phyloP scores from a whole-genome alignment of 2,113 vertebrate species.

The Aspidoscelis tigris region DNA sequence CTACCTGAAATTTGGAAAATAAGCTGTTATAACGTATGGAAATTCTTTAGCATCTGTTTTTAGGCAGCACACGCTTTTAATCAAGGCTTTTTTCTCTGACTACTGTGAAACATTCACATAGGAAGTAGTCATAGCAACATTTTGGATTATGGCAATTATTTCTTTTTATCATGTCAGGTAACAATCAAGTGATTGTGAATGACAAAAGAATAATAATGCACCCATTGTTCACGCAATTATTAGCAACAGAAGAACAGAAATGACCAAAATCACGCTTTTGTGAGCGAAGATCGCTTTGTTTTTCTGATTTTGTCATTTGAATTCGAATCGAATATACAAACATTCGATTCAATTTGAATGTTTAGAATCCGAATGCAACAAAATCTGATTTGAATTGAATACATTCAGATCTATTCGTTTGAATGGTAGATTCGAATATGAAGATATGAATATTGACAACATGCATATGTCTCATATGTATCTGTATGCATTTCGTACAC shows the following conservation, averaged over 20 bases:
- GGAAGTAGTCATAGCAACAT: constrained; percentile 11
- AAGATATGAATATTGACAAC: too few species aligned
- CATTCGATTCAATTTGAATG: too few species aligned
- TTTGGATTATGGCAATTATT: neutral
- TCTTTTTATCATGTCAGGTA: constrained; percentile 13
- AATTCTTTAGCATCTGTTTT: neutral
- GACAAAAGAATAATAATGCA: constrained; percentile 1
- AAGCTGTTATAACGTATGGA: neutral
- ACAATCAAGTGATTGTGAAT: constrained; percentile 5
- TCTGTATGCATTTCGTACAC: too few species aligned
- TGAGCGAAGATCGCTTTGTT: neutral
- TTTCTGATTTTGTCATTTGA: neutral
- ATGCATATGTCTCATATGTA: too few species aligned
- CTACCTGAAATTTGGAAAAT: neutral
- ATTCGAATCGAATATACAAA: too few species aligned
- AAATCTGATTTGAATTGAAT: too few species aligned
- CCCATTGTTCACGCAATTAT: neutral
- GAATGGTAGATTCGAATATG: too few species aligned
- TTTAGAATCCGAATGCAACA: too few species aligned
- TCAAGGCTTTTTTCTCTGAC: neutral
- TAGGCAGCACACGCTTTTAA: neutral
- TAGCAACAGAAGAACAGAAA: neutral
- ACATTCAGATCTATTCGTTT: too few species aligned
- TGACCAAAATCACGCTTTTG: neutral
- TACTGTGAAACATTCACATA: neutral